phyloP scores from a whole-genome alignment of 2,113 vertebrate species.

The Leiothrix lutea region DNA sequence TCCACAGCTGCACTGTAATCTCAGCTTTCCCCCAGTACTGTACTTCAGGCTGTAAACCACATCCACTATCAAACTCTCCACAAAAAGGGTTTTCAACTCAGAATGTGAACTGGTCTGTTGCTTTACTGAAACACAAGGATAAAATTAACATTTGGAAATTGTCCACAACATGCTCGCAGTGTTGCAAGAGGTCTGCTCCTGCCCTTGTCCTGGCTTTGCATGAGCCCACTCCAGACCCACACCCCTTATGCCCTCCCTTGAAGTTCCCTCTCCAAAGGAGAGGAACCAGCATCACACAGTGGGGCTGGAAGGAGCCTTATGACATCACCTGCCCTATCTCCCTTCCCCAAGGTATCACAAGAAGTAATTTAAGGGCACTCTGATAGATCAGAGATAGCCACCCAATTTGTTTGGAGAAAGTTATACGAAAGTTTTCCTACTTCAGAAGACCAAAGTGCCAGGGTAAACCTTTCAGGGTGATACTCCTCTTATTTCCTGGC shows the following conservation, averaged over 20 bases:
- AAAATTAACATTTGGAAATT: neutral
- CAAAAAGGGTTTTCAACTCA: neutral
- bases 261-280: neutral
- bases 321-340: conserved; percentile 2
- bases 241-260: neutral
- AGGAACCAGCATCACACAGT: neutral
- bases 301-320: neutral
- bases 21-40: neutral
- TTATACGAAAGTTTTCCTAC: neutral
- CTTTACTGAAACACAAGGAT: neutral
- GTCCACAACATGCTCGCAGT: neutral
- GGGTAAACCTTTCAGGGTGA: neutral
- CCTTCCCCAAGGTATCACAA: conserved; percentile 44
- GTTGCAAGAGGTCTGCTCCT: neutral
- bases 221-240: neutral
- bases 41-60: neutral
- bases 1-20: neutral
- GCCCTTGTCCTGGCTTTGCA: neutral
- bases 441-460: conserved; percentile 9
- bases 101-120: neutral
- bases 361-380: conserved; percentile 39
- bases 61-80: neutral
- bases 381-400: conserved; percentile 57
- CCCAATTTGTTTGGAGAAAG: conserved; percentile 54
- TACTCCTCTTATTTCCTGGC: neutral